Conservation (phyloP, 2,113 vertebrate genomes). For the Phyllostomus hastatus region DNA sequence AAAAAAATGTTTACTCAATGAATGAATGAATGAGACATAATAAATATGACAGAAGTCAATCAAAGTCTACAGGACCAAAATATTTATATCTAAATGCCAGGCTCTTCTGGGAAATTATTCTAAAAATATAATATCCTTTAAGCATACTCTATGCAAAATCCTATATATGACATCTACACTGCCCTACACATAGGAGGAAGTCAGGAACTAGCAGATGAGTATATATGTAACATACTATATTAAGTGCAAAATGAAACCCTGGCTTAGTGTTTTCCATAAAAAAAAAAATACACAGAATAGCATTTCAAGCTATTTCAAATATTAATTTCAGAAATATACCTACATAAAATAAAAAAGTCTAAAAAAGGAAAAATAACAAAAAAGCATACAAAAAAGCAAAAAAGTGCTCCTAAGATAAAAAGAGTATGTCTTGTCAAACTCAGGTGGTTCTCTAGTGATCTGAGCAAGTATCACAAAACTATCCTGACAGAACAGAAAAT, state of each 20-base stretch:
- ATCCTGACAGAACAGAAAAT: not conserved
- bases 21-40: not conserved
- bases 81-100: not conserved
- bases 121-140: conserved; percentile 21
- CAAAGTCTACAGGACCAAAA: conserved; percentile 16
- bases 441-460: not conserved
- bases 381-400: not conserved
- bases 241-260: conserved; percentile 1
- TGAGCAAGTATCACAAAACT: not conserved
- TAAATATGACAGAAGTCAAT: not conserved
- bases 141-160: not conserved
- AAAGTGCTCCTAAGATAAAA: not conserved
- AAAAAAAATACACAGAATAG: not conserved
- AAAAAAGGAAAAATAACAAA: not conserved
- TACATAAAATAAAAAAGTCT: not conserved
- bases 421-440: not conserved
- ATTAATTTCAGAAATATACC: not conserved
- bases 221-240: not conserved
- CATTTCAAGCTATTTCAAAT: not conserved
- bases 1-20: not conserved
- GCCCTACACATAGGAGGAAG: not conserved
- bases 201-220: not conserved
- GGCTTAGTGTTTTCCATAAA: not conserved
- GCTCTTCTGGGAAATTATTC: conserved; percentile 19
- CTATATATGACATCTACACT: not conserved